A percentile compares a stretch with the other conserved stretches of the same genome.
Evolutionary conservation across 1,140 invertebrate species (phyloP).

Genomic region (Nasonia longicornis): DNA sequence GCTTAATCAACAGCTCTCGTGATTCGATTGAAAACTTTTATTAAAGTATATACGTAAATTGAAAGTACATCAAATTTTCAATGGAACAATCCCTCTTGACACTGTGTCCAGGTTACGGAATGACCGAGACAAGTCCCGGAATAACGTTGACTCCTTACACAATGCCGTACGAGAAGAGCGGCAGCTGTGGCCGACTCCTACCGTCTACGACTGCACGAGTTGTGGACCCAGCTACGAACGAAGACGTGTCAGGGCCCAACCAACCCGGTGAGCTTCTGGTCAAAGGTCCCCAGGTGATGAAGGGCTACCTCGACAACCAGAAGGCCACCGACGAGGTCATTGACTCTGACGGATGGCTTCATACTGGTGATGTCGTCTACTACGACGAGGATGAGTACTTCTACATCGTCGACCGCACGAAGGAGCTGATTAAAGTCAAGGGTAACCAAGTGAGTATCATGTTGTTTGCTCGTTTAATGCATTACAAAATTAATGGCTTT

Average conservation of each 20-base stretch:
- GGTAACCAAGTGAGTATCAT: conserved; percentile 79
- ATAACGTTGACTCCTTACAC: conserved; percentile 71
- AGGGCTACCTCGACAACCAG: conserved; percentile 78
- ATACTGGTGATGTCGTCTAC: conserved; percentile 84
- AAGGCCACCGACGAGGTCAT: conserved; percentile 75
- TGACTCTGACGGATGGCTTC: conserved; percentile 80
- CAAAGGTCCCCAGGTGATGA: conserved; percentile 80
- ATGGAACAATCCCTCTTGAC: neutral
- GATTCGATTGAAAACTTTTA: no score
- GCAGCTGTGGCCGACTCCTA: conserved; percentile 76
- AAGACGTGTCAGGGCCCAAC: conserved; percentile 69
- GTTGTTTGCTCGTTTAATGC: neutral
- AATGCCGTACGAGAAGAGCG: conserved; percentile 73
- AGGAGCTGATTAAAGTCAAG: conserved; percentile 92
- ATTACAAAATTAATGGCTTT: neutral
- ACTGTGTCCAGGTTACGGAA: conserved; percentile 72
- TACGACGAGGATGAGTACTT: conserved; percentile 80
- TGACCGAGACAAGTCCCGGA: conserved; percentile 77
- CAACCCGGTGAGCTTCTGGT: conserved; percentile 76
- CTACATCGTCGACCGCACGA: conserved; percentile 84
- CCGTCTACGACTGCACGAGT: conserved; percentile 78
- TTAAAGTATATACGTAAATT: no score
- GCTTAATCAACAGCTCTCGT: no score
- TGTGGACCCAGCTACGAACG: conserved; percentile 69
- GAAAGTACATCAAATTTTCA: no score